A percentile compares a stretch with the other conserved stretches of the same genome.
phyloP scores from a whole-genome alignment of 2,888 invertebrate genomes.

The Limnephilus marmoratus region DNA sequence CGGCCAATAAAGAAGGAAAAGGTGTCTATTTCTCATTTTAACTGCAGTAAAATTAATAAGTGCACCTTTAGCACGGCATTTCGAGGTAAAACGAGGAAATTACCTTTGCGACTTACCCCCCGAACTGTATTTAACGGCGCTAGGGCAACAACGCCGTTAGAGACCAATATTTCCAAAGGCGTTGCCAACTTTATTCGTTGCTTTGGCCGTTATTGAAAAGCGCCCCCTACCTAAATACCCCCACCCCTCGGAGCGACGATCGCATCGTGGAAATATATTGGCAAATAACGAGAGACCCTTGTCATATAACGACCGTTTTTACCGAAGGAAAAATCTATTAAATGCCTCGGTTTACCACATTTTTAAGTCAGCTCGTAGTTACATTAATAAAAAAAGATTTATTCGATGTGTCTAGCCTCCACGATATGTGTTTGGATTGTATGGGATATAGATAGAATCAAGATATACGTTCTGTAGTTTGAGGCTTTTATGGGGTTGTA shows the following conservation, averaged over 20 bases:
- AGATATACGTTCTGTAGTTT: neutral
- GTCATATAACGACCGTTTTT: conserved; percentile 59
- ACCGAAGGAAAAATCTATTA: conserved; percentile 61
- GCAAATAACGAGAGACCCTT: conserved; percentile 64
- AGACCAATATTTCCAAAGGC: conserved; percentile 52
- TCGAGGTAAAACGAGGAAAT: neutral
- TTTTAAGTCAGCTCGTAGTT: conserved; percentile 58
- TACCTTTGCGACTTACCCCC: conserved; percentile 15
- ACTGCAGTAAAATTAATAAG: conserved; percentile 21
- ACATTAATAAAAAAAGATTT: conserved; percentile 63
- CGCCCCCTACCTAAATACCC: conserved; percentile 42
- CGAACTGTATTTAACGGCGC: conserved; percentile 45
- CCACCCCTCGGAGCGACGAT: conserved; percentile 31
- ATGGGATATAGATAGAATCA: neutral
- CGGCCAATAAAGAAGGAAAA: neutral
- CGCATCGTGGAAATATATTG: conserved; percentile 62
- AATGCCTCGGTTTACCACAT: conserved; percentile 57
- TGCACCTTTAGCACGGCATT: neutral
- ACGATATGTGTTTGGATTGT: conserved; percentile 2
- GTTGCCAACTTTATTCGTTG: conserved; percentile 52
- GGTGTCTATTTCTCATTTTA: conserved; percentile 3
- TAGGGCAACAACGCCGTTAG: conserved; percentile 45
- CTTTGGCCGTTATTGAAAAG: conserved; percentile 53
- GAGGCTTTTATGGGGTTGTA: neutral
- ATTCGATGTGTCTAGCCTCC: conserved; percentile 48